Percentiles rank a stretch among this genome's conserved stretches.
Evolutionary conservation across 1,140 invertebrate species (phyloP).

Genomic region (Heliconius himera): DNA sequence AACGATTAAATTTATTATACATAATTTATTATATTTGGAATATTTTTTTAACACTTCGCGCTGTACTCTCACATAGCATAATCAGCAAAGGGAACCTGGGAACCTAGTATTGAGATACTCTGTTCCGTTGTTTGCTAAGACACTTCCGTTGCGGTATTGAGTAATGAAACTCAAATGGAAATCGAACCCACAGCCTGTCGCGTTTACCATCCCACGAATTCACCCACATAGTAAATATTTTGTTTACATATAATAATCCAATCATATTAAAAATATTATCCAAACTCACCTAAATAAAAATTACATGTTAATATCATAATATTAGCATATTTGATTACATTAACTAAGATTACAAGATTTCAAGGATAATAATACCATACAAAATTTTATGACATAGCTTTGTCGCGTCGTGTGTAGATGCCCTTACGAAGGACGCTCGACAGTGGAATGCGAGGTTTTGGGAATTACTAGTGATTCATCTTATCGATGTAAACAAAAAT

Average conservation of each 20-base stretch:
- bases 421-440: constrained; percentile 61
- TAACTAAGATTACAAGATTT: not conserved
- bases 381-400: not conserved
- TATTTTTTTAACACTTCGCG: too few relatives aligned
- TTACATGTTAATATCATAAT: not conserved
- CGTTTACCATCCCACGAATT: too few relatives aligned
- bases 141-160: too few relatives aligned
- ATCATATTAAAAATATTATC: not conserved
- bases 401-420: constrained; percentile 39
- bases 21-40: too few relatives aligned
- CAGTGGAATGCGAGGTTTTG: constrained; percentile 54
- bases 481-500: constrained; percentile 64
- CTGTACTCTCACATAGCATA: too few relatives aligned
- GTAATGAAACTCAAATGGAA: too few relatives aligned
- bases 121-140: too few relatives aligned
- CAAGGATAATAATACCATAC: not conserved
- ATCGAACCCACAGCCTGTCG: too few relatives aligned
- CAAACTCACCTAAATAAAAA: not conserved
- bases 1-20: too few relatives aligned
- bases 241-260: not conserved
- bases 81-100: too few relatives aligned
- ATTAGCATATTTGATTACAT: not conserved
- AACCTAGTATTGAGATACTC: too few relatives aligned
- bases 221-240: too few relatives aligned
- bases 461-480: constrained; percentile 70